These are phyloP conservation scores for Agelaius phoeniceus DNA, from an alignment of 2,113 vertebrate genomes.

Conservation along the genomic window DNA sequence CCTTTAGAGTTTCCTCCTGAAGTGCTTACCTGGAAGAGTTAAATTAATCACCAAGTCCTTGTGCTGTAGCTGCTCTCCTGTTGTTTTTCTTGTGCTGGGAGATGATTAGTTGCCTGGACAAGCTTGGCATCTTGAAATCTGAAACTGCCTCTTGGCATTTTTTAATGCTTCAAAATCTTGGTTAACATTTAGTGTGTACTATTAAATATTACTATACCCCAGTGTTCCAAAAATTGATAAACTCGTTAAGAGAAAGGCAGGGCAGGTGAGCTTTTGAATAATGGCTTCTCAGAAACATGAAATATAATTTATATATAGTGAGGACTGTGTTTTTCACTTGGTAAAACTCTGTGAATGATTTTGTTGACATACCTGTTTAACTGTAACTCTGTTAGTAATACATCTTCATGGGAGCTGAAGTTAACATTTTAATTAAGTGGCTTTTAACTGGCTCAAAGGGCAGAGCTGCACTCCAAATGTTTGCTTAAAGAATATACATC, in stretches of 20 bases:
- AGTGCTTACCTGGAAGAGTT: slow-evolving; percentile 38
- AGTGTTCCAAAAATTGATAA: slow-evolving; percentile 62
- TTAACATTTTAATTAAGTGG: background rate
- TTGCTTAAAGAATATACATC: background rate
- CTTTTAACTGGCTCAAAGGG: background rate
- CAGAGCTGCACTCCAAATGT: background rate
- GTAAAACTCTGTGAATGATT: background rate
- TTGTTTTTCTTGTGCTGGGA: slow-evolving; percentile 20
- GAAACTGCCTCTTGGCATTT: slow-evolving; percentile 2
- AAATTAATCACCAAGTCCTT: slow-evolving; percentile 13
- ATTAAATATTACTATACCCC: slow-evolving; percentile 45
- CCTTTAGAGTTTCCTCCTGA: slow-evolving; percentile 17
- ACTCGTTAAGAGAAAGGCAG: slow-evolving; percentile 37
- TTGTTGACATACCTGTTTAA: background rate
- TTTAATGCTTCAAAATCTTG: slow-evolving; percentile 32
- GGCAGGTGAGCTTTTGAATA: background rate
- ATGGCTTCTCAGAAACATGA: slow-evolving; percentile 31
- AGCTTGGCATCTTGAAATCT: slow-evolving; percentile 41
- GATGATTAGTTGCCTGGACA: slow-evolving; percentile 36
- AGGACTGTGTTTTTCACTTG: background rate
- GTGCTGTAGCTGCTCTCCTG: background rate
- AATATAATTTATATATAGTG: background rate
- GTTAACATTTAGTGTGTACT: slow-evolving; percentile 30
- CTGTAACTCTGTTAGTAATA: background rate
- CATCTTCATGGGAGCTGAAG: background rate